Base-by-base conservation (phyloP, 2,888 invertebrate species). In the Anthophora plumipes region DNA sequence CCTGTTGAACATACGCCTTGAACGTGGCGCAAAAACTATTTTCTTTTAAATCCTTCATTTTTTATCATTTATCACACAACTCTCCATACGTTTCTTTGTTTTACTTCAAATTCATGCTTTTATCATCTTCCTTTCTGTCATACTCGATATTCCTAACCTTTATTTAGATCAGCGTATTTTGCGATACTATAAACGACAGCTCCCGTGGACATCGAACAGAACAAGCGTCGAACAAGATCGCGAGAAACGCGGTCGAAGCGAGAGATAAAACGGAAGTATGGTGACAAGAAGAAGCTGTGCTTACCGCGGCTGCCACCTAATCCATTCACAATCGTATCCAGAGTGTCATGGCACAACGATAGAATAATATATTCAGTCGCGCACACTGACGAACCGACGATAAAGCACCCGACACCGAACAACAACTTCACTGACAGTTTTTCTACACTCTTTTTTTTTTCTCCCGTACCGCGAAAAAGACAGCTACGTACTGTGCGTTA, bases 291-390 rank as follows among this genome's bases (percentile, higher is more conserved):
- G 22, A 59, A 31, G 57, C 17, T 22, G 55, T 41, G 77, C 87
- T 89, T 70, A 90, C 90, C 82, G 48, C 46, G 60, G 73, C 71
- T 71, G 68, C 61, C 68, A 57, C 63, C 80, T 89, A 90, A 89
- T 90, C 89, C 89, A 83, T 88, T 89, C 85, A 86, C 80, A 75
- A 85, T 86, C 79, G 70, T 89, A 90, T 90, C 89, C 89, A 88
- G 81, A 78, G 59, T 74, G 68, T 76, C 83, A 85, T 83, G 77
- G 73, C 85, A 85, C 80, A 80, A 85, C 50, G 70, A 84, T 71
- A 52, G 57, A 77, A 64, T 59, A 60, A 70, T 66, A 81, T 20
- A 76, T 69, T 68, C 52, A 39, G 59, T 43, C 46, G 48, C 25
- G 70, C 52, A 71, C 81, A 71, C 68, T 78, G 37, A 60, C 39